phyloP scores from a whole-genome alignment of 2,888 invertebrate species.

The Andrena trimmerana region DNA sequence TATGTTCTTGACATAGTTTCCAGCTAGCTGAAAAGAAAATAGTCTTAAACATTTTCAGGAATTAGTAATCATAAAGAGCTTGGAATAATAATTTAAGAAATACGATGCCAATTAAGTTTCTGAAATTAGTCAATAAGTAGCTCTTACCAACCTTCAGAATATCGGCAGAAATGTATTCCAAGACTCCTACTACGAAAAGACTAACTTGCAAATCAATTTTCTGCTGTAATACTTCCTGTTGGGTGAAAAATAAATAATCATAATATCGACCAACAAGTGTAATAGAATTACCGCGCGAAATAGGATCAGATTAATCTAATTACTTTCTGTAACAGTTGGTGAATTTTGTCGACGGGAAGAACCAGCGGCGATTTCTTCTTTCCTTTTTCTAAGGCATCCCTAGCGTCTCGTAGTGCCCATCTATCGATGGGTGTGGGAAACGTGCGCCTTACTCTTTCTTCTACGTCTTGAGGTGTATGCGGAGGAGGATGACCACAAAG shows the following conservation, averaged over 20 bases:
- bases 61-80: neutral
- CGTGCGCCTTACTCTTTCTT: conserved; percentile 95
- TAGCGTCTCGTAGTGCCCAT: conserved; percentile 97
- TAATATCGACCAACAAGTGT: neutral
- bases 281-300: neutral
- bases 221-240: conserved; percentile 93
- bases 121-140: conserved; percentile 16
- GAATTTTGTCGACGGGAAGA: conserved; percentile 95
- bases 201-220: conserved; percentile 96
- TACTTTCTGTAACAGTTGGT: conserved; percentile 93
- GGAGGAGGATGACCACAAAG: conserved; percentile 94
- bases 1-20: conserved; percentile 98
- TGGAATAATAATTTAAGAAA: neutral
- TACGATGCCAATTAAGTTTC: neutral
- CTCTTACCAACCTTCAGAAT: conserved; percentile 91
- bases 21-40: conserved; percentile 89
- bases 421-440: conserved; percentile 98
- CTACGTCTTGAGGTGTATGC: conserved; percentile 94
- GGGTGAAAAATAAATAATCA: conserved; percentile 68
- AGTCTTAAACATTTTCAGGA: conserved; percentile 58
- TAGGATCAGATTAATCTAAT: conserved; percentile 9
- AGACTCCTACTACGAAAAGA: conserved; percentile 95
- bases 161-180: conserved; percentile 98
- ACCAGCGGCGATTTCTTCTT: conserved; percentile 91
- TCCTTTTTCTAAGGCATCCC: conserved; percentile 92